phyloP scores from a whole-genome alignment of 2,888 invertebrate genomes.

The Lottia gigantea region DNA sequence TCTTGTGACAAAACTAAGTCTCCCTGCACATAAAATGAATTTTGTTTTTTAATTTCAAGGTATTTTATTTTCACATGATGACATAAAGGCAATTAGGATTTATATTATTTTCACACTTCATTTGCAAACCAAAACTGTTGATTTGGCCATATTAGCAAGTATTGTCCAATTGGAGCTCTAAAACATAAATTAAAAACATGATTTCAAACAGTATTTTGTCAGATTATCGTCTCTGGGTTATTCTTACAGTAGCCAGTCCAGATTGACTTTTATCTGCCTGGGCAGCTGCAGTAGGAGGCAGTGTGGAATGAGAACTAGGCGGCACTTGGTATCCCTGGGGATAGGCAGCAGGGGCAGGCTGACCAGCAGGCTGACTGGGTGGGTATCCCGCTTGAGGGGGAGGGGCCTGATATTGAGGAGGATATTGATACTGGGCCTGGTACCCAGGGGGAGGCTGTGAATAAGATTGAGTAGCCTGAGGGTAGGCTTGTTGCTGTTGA shows the following conservation, averaged over 20 bases:
- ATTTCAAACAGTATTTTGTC: too few relatives aligned
- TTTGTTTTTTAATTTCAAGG: too few relatives aligned
- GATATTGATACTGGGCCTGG: conserved; percentile 12
- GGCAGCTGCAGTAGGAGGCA: conserved; percentile 19
- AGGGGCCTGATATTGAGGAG: conserved; percentile 25
- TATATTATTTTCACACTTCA: too few relatives aligned
- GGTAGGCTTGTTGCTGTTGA: conserved; percentile 13
- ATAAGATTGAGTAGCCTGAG: conserved; percentile 15
- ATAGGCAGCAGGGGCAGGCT: conserved; percentile 16
- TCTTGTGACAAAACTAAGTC: too few relatives aligned
- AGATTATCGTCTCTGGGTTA: conserved; percentile 32
- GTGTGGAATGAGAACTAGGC: conserved; percentile 27
- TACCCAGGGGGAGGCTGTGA: conserved; percentile 12
- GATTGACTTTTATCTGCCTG: conserved; percentile 28
- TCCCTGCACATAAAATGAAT: too few relatives aligned
- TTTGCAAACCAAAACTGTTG: too few relatives aligned
- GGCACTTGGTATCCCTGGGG: conserved; percentile 24
- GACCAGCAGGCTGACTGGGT: conserved; percentile 24
- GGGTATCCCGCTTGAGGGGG: conserved; percentile 21
- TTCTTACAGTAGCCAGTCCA: conserved; percentile 38
- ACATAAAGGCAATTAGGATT: too few relatives aligned
- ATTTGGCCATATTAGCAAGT: too few relatives aligned
- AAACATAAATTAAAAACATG: too few relatives aligned
- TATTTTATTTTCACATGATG: too few relatives aligned
- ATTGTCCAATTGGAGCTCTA: too few relatives aligned